Evolutionary conservation across 2,888 invertebrate species (phyloP).

Genomic region (Drosophila monieri): DNA sequence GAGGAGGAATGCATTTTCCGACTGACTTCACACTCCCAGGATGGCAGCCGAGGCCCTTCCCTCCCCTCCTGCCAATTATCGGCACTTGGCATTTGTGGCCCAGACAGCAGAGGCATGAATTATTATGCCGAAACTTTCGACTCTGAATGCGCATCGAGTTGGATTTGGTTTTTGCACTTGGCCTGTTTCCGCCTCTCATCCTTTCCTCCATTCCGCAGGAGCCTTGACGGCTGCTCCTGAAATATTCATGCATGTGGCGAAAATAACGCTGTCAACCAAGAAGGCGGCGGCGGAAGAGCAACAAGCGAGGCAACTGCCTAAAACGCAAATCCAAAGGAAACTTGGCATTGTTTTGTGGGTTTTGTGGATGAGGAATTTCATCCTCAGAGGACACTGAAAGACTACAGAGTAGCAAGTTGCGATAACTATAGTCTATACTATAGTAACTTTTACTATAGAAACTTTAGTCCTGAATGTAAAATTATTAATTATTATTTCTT

Average conservation of each 20-base stretch:
- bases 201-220: not conserved
- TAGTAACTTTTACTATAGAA: no score
- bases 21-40: slow-evolving; percentile 14
- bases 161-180: slow-evolving; percentile 26
- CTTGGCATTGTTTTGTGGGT: slow-evolving; percentile 26
- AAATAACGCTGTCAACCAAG: slow-evolving; percentile 50
- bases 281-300: slow-evolving; percentile 11
- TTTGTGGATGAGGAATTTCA: not conserved
- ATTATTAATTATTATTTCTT: no score
- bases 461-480: no score
- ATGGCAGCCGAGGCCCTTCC: no score
- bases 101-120: slow-evolving; percentile 56
- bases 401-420: not conserved
- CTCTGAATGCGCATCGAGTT: slow-evolving; percentile 11
- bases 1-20: slow-evolving; percentile 38
- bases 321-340: slow-evolving; percentile 27
- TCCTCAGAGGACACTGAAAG: not conserved
- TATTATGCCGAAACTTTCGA: slow-evolving; percentile 51
- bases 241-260: slow-evolving; percentile 65
- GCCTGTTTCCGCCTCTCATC: slow-evolving; percentile 1
- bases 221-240: slow-evolving; percentile 38
- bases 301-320: slow-evolving; percentile 27
- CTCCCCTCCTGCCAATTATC: slow-evolving; percentile 19
- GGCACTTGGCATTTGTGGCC: slow-evolving; percentile 42
- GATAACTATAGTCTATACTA: no score